Percentiles rank a stretch among this genome's conserved stretches.
These are phyloP conservation scores for Cygnus buccinator DNA, from an alignment of 2,113 vertebrate genomes.

Conservation along the genomic window DNA sequence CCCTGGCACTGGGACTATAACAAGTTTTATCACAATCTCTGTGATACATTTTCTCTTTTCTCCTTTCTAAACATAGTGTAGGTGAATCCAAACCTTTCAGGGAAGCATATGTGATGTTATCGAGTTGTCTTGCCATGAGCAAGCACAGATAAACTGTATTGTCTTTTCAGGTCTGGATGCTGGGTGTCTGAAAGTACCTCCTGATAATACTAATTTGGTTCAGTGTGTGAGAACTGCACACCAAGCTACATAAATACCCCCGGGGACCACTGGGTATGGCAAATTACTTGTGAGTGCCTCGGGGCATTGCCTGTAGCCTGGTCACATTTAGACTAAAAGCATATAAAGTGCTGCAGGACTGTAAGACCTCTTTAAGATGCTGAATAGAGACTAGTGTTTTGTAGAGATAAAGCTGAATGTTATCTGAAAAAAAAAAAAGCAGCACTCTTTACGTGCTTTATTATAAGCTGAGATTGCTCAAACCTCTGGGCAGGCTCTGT, in stretches of 20 bases:
- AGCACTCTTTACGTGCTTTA: neutral
- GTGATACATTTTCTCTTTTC: neutral
- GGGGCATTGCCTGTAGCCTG: neutral
- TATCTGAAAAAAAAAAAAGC: neutral
- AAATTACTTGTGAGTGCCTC: slow-evolving; percentile 22
- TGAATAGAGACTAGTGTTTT: slow-evolving; percentile 22
- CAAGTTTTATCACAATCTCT: neutral
- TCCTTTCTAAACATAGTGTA: neutral
- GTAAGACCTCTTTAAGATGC: neutral
- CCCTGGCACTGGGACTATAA: neutral
- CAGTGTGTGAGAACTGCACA: neutral
- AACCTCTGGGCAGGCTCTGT: neutral
- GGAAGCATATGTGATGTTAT: neutral
- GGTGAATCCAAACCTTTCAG: neutral
- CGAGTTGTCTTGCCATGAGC: neutral
- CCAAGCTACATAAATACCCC: neutral
- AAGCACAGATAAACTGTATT: neutral
- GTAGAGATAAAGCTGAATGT: neutral
- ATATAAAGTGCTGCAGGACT: neutral
- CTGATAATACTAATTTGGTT: neutral
- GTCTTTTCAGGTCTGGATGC: neutral
- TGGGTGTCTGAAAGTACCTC: neutral
- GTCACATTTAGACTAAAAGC: slow-evolving; percentile 32
- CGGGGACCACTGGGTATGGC: neutral
- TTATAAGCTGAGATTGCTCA: neutral